Evolutionary conservation across 37 sponge, comb jelly and placozoan genomes (phyloP).

Genomic region (Beroe ovata): DNA sequence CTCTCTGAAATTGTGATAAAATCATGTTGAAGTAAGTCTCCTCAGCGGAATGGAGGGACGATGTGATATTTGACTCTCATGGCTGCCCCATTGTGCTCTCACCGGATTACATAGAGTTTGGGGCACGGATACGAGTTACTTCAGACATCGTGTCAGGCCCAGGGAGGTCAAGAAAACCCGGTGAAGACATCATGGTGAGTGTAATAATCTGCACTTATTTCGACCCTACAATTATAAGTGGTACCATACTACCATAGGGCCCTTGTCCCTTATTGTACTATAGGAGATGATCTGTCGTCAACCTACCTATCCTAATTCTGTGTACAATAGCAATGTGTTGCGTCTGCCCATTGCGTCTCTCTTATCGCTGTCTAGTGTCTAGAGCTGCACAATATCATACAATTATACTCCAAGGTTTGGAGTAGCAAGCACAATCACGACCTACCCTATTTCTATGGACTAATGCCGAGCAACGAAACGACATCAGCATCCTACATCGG

Average conservation of each 20-base stretch:
- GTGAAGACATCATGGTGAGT: background rate
- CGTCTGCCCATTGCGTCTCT: no score
- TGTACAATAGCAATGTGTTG: no score
- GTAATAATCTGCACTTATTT: no score
- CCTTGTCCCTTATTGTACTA: no score
- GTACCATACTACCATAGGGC: no score
- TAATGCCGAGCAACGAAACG: background rate
- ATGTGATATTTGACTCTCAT: background rate
- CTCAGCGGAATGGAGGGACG: background rate
- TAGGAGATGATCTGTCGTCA: no score
- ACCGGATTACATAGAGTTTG: background rate
- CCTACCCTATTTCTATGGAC: conserved; percentile 40
- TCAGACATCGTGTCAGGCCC: background rate
- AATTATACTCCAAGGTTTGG: no score
- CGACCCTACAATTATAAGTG: no score
- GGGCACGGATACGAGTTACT: background rate
- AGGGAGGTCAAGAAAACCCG: background rate
- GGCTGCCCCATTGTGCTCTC: background rate
- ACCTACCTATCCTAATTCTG: no score
- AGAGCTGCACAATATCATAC: no score
- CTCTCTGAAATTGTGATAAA: background rate
- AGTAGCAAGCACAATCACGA: background rate
- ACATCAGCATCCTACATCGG: background rate
- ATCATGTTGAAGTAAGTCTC: no score
- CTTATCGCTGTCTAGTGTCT: no score